Evolutionary conservation across 2,888 invertebrate genomes (phyloP).

Genomic region (Thymelicus lineola): DNA sequence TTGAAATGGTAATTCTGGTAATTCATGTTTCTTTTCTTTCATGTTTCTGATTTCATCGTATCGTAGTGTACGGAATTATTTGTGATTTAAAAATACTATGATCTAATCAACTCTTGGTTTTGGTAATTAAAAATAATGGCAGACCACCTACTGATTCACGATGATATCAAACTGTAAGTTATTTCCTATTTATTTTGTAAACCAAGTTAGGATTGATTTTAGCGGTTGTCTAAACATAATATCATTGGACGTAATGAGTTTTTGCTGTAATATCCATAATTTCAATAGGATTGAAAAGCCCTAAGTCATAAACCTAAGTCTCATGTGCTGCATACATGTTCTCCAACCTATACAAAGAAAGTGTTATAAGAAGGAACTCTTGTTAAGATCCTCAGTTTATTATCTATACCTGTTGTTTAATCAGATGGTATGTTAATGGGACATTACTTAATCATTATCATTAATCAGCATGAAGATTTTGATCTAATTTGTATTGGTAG

Average conservation of each 20-base stretch:
- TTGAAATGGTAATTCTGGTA: no score
- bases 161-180: slow-evolving; percentile 91
- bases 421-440: no score
- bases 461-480: no score
- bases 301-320: neutral
- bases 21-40: slow-evolving; percentile 31
- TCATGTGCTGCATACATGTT: neutral
- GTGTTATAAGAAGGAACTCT: neutral
- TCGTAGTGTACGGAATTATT: slow-evolving; percentile 19
- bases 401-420: no score
- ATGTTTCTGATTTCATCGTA: slow-evolving; percentile 24
- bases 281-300: neutral
- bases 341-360: neutral
- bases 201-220: neutral
- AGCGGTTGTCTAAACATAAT: slow-evolving; percentile 19
- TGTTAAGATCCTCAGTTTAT: no score
- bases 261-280: neutral
- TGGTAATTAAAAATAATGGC: slow-evolving; percentile 61
- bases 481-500: no score
- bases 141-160: slow-evolving; percentile 88
- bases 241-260: neutral
- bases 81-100: slow-evolving; percentile 43
- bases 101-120: slow-evolving; percentile 12
- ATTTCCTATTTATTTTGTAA: slow-evolving; percentile 25
- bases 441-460: no score